Conservation (phyloP, 2,797 vertebrate species). For the Tarsius wallacei region DNA sequence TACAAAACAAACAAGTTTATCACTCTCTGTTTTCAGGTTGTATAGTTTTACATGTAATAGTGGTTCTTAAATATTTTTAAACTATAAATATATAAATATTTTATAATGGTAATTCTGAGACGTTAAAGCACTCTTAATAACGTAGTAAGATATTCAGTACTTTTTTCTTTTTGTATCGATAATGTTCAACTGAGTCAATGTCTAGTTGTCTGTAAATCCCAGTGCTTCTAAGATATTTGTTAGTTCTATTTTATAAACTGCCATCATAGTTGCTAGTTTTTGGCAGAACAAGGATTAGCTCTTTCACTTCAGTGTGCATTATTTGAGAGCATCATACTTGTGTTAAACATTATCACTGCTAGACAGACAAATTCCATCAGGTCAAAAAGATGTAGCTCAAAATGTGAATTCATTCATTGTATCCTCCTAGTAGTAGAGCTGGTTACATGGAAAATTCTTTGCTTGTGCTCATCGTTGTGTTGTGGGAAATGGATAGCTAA, state of each 20-base stretch:
- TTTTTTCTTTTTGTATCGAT: rapidly evolving
- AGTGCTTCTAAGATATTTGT: background rate
- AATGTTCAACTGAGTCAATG: background rate
- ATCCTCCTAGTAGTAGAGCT: background rate
- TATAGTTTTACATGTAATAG: background rate
- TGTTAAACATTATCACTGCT: background rate
- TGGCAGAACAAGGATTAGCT: background rate
- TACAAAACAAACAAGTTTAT: background rate
- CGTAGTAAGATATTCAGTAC: background rate
- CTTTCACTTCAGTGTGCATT: background rate
- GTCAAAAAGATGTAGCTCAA: background rate
- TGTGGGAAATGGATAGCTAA: background rate
- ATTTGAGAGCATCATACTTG: background rate
- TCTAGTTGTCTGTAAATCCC: background rate
- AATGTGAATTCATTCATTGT: background rate
- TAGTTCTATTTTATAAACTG: background rate
- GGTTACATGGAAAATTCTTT: background rate
- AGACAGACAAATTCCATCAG: background rate
- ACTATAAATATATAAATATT: too few relatives aligned
- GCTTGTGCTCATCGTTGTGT: background rate
- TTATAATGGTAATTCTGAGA: background rate
- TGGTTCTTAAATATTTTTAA: background rate
- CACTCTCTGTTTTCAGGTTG: background rate
- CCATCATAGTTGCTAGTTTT: background rate
- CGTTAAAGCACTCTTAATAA: too few relatives aligned